Conservation (phyloP, 2,888 invertebrate species). For the Thera britannica region DNA sequence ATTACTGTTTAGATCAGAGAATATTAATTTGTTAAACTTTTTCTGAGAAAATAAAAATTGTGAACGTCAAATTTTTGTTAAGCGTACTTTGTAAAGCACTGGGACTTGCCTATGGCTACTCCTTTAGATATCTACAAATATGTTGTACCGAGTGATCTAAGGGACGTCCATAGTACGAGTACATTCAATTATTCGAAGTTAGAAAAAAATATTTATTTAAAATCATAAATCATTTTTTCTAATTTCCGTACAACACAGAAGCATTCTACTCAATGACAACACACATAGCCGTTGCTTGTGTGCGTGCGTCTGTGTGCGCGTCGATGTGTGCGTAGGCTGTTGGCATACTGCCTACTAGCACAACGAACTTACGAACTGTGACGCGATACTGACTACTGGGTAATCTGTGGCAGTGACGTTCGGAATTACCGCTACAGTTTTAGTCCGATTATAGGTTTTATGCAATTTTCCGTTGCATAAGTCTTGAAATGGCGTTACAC, state of each 20-base stretch:
- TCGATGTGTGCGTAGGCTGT: conserved; percentile 59
- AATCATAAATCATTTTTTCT: background rate
- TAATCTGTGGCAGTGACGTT: conserved; percentile 19
- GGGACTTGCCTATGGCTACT: too few species aligned
- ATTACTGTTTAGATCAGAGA: too few species aligned
- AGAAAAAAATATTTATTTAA: too few species aligned
- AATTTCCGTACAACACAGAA: background rate
- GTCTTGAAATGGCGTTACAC: background rate
- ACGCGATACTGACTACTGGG: conserved; percentile 56
- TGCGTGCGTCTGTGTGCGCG: conserved; percentile 49
- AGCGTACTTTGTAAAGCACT: too few species aligned
- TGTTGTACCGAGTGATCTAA: too few species aligned
- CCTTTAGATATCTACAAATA: too few species aligned
- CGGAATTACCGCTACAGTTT: background rate
- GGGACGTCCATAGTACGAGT: too few species aligned
- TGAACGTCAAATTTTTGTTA: too few species aligned
- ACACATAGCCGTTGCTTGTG: conserved; percentile 9
- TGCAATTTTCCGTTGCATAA: conserved; percentile 6
- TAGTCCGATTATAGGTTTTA: background rate
- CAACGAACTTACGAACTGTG: conserved; percentile 78
- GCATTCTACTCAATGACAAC: conserved; percentile 6
- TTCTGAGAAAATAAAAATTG: too few species aligned
- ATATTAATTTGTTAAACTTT: too few species aligned
- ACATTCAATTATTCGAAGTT: too few species aligned
- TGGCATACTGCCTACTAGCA: conserved; percentile 83